A percentile compares a stretch with the other conserved stretches of the same genome.
Conservation (phyloP, 2,113 vertebrate species). For the Eptesicus fuscus region DNA sequence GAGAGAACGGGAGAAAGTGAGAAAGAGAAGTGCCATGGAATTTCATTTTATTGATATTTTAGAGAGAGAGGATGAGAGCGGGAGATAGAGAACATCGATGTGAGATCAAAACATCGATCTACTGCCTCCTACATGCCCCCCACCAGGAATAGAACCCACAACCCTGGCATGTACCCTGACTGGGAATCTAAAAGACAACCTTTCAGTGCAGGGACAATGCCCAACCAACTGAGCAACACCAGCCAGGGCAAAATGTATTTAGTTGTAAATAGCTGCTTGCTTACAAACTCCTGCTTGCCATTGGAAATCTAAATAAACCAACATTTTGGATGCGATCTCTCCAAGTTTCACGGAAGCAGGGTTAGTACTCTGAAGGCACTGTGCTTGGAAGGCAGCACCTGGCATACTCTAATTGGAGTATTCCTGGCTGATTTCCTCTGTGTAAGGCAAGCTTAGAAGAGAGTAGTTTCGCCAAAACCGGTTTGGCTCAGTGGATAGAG, state of each 20-base stretch:
- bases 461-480: constrained; percentile 43
- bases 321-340: background rate
- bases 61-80: background rate
- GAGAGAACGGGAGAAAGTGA: background rate
- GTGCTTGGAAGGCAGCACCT: background rate
- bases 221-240: background rate
- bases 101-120: background rate
- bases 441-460: constrained; percentile 19
- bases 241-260: background rate
- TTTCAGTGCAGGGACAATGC: background rate
- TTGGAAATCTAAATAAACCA: constrained; percentile 21
- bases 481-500: no score
- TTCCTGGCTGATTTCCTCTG: constrained; percentile 65
- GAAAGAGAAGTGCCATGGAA: background rate
- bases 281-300: background rate
- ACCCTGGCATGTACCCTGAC: background rate
- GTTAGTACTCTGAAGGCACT: background rate
- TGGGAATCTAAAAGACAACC: background rate
- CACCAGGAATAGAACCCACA: background rate
- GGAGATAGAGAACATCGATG: background rate
- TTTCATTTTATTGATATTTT: background rate
- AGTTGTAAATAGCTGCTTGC: background rate
- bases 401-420: background rate
- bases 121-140: background rate
- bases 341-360: background rate